Evolutionary conservation across 2,113 vertebrate genomes (phyloP).

Genomic region (Amphiprion ocellaris): DNA sequence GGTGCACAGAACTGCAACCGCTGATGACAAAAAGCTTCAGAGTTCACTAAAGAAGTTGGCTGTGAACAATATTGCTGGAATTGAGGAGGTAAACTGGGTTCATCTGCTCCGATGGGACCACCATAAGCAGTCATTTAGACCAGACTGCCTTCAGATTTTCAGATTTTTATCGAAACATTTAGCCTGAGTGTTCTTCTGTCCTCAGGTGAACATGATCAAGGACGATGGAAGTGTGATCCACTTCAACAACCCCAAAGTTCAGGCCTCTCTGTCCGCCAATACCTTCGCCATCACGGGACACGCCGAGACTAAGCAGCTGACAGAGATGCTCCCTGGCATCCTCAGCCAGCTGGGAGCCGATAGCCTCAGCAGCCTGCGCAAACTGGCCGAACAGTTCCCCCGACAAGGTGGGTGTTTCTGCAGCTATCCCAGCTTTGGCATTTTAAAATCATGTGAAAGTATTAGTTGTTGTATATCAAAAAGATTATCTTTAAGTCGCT

Average conservation of each 20-base stretch:
- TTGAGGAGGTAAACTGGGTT: conserved; percentile 90
- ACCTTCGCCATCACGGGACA: conserved; percentile 98
- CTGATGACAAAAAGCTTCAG: conserved; percentile 98
- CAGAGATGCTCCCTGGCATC: conserved; percentile 98
- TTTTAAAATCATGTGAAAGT: not conserved
- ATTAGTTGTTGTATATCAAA: no score
- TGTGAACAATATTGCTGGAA: conserved; percentile 97
- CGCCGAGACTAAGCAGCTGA: conserved; percentile 96
- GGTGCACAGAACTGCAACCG: conserved; percentile 97
- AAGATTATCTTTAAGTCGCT: no score
- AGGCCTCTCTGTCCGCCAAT: conserved; percentile 96
- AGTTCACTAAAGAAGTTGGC: conserved; percentile 97
- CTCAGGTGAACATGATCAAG: conserved; percentile 98
- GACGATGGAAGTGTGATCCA: conserved; percentile 98
- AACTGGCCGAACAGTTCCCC: conserved; percentile 97
- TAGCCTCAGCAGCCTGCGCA: conserved; percentile 97
- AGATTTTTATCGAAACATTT: not conserved
- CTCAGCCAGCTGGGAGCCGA: conserved; percentile 97
- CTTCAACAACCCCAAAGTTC: conserved; percentile 99
- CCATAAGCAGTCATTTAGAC: no score
- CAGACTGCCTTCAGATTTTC: no score
- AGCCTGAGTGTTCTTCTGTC: not conserved
- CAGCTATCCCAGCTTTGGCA: not conserved
- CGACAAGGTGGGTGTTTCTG: conserved; percentile 89
- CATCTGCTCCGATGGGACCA: no score